Percentiles rank a stretch among this genome's conserved stretches.
Conservation (phyloP, 1,140 invertebrate species). For the Triops cancriformis region DNA sequence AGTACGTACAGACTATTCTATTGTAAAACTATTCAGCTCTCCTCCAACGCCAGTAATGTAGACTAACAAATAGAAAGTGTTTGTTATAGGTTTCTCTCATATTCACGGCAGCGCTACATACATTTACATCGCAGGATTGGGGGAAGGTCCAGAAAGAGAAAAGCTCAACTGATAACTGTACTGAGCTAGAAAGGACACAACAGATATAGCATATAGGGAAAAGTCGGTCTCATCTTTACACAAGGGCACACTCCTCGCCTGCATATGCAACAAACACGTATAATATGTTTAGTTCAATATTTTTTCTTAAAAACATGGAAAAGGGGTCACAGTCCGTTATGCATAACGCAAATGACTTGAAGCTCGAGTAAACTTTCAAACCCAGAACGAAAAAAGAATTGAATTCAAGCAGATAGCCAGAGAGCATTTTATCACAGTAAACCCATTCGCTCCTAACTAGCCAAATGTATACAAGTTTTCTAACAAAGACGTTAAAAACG, state of each 20-base stretch:
- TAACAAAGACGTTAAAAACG: background rate
- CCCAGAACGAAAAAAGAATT: background rate
- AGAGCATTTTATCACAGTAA: background rate
- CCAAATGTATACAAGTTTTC: background rate
- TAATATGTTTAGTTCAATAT: background rate
- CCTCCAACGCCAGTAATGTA: too few species aligned
- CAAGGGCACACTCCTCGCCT: background rate
- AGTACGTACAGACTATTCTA: too few species aligned
- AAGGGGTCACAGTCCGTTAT: background rate
- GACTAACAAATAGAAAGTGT: background rate
- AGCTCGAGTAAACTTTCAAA: conserved; percentile 6
- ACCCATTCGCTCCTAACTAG: background rate
- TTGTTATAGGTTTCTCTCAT: background rate
- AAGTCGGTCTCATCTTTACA: background rate
- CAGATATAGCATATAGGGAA: background rate
- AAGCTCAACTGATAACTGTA: background rate
- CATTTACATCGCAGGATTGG: background rate
- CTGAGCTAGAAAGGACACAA: background rate
- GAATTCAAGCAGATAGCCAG: background rate
- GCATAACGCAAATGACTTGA: background rate
- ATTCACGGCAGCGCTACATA: background rate
- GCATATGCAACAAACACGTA: background rate
- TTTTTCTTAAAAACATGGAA: background rate
- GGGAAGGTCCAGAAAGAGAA: background rate
- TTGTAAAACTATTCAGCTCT: too few species aligned